Base-by-base conservation (phyloP, 2,797 vertebrate genomes). In the Poecile montanus region DNA sequence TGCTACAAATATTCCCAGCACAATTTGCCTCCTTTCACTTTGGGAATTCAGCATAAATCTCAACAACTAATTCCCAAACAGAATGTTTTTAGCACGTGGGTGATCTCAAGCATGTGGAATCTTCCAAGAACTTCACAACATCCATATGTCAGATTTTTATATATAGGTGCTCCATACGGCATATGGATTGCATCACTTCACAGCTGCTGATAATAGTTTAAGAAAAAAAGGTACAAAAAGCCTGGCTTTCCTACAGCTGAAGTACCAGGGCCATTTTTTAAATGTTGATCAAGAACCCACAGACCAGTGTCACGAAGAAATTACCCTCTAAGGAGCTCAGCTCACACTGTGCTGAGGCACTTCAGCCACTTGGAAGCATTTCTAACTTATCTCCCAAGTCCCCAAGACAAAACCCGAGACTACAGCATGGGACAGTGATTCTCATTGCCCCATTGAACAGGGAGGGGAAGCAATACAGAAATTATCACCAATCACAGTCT, bases 131-230 rank as follows among this genome's bases (percentile, higher is more conserved):
- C 68, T 96, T 90, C 85, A 84, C 83, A 96, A 93, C 79, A 96
- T 81, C 92, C 84, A 96, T 88, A 44, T 95, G 68, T 92, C 90
- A 91, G 61, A 88, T 85, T 94, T 93, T 96, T 94, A 96, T 85
- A 93, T 74, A 96, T 71, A 94, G 89, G 91, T 91, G 53, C 29
- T 96, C 73, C 94, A 96, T 94, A 95, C 57, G 83, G 86, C 65
- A 96, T 63, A 85, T n/a, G 51, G 72, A 94, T 93, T 93, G 80
- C 84, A 96, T 96, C 91, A 89, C 83, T 78, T 96, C 91, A 91
- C 75, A 97, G 92, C 40, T 97, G 93, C 95, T 85, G 94, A 95
- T 89, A 96, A 95, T 76, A 86, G 93, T 92, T 80, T 92, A 61
- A 88, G 54, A 36, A 93, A 93, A 88, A 85, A 66, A 56, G 50